Evolutionary conservation across 2,113 vertebrate species (phyloP).

Genomic region (Lepus americanus): DNA sequence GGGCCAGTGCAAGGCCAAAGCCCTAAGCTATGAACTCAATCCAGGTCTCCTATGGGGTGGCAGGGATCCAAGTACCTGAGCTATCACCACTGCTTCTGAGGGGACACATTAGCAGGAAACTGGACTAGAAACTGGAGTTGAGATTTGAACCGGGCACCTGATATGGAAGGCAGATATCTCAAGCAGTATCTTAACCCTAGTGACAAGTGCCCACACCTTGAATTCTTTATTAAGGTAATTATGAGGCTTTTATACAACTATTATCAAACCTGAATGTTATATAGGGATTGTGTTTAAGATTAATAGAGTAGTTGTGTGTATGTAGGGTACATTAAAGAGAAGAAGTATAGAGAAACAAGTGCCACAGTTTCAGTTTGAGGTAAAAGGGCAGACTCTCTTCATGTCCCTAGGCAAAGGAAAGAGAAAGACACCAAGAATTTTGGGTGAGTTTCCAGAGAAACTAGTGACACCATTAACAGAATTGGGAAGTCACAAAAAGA

Average conservation of each 20-base stretch:
- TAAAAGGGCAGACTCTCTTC: neutral
- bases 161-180: too few species aligned
- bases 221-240: conserved; percentile 18
- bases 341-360: neutral
- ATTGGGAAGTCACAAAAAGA: conserved; percentile 9
- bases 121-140: too few species aligned
- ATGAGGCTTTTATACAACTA: neutral
- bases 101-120: too few species aligned
- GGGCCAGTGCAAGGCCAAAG: too few species aligned
- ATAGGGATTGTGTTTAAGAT: neutral
- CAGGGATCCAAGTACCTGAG: too few species aligned
- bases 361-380: neutral
- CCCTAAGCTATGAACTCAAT: too few species aligned
- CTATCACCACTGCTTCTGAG: too few species aligned
- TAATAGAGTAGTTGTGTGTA: neutral
- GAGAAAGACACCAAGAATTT: neutral
- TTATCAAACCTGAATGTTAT: neutral
- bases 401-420: neutral
- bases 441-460: neutral
- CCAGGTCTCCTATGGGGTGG: too few species aligned
- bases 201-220: neutral
- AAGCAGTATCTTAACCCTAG: too few species aligned
- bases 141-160: too few species aligned
- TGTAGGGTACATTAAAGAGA: neutral
- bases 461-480: neutral